These are phyloP conservation scores for Aythya baeri DNA, from an alignment of 2,113 vertebrate species.

Conservation along the genomic window DNA sequence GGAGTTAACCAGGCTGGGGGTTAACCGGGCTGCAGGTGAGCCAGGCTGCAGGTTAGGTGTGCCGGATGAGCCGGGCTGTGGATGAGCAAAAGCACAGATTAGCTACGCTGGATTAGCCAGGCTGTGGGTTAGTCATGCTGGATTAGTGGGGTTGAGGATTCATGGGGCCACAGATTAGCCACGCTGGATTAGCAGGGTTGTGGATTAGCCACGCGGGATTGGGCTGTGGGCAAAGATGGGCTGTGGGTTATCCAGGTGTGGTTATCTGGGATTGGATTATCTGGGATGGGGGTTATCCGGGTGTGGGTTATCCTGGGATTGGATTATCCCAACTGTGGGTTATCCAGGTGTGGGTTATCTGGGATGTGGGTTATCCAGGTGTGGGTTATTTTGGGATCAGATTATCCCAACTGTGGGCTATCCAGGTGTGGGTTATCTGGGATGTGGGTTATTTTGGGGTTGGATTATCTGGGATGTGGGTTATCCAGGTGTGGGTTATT, in stretches of 20 bases:
- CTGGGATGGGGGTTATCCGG: too few relatives aligned
- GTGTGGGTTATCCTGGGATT: too few relatives aligned
- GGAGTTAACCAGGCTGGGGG: background rate
- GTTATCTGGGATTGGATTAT: too few relatives aligned
- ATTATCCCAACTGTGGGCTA: background rate
- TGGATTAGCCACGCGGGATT: background rate
- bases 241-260: background rate
- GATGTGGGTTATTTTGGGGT: background rate
- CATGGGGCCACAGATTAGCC: background rate
- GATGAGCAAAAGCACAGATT: background rate
- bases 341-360: background rate
- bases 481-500: background rate
- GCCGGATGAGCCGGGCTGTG: fast-evolving
- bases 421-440: background rate
- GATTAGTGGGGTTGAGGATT: background rate
- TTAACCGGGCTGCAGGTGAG: background rate
- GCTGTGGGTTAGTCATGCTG: background rate
- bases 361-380: background rate
- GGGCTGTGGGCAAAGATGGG: background rate
- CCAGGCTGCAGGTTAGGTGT: background rate
- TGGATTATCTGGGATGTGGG: background rate
- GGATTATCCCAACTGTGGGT: background rate
- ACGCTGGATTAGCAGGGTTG: background rate
- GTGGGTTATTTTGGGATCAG: background rate
- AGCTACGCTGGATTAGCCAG: background rate